Base-by-base conservation (phyloP, 30 jellyfish, hydroid and myxozoan genomes). In the Mastigias papua region DNA sequence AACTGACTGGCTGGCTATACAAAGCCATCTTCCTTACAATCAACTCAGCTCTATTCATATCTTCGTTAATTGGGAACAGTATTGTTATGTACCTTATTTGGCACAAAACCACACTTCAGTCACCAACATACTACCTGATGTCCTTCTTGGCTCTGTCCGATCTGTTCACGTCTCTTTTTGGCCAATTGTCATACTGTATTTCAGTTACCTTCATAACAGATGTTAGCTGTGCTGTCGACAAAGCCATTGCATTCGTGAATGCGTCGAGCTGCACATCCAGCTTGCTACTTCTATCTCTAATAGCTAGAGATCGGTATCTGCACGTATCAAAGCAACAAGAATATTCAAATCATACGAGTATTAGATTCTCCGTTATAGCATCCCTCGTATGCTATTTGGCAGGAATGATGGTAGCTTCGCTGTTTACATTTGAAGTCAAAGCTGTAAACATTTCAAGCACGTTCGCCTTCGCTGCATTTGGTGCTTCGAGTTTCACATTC, bases 191-290 rank as follows among this genome's bases (percentile, higher is more conserved):
- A 11, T 79, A 66, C 57, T 30, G 72, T 51, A 51, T 58, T 15
- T 69, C 58, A 31, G 79, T 89, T 21, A 11, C 88, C 25, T 69
- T 89, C 49, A 28, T 28, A n/a, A 34, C 34, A 0, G 50, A 30
- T 3, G 58, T 74, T 7, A 42, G 73, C n/a, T 87, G 96, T 50
- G 34, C 58, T 21, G 19, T 29, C 1, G 96, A 65, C 31, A 66
- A 77, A 66, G 73, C 70, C 19, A 46, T 50, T 32, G 96, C 81
- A 2, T 87, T 77, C 51, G 9, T 87, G 25, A 32, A 65, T 51
- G 86, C 75, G 20, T 26, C 87, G 16, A 87, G 91, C 34, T 87
- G 96, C 68, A 67, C 71, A 1, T 50, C 91, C 17, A 87, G 96
- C 35, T 70, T 87, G 1, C 26, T 87, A 63, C 91, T 87, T 26